phyloP scores from a whole-genome alignment of 2,797 vertebrate species.

The Kryptolebias ocellatus region DNA sequence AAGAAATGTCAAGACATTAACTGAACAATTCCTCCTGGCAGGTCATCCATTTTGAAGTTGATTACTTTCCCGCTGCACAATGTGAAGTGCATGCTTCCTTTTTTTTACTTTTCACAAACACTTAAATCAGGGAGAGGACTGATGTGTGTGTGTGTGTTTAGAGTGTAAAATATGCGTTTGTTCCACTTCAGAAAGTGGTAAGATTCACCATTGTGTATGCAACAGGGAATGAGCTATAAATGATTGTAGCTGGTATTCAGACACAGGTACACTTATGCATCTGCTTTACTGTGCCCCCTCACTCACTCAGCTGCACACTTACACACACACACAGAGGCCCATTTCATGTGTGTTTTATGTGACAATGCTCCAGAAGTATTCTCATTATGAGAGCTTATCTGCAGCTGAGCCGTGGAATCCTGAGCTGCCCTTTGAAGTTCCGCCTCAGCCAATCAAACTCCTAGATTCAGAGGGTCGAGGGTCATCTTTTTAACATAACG shows the following conservation, averaged over 20 bases:
- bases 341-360: constrained; percentile 48
- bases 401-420: constrained; percentile 64
- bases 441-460: constrained; percentile 59
- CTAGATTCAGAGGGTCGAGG: constrained; percentile 60
- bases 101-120: constrained; percentile 1
- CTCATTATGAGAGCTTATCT: constrained; percentile 77
- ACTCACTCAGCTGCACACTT: constrained; percentile 32
- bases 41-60: constrained; percentile 21
- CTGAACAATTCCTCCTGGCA: constrained; percentile 6
- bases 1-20: background rate
- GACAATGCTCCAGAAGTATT: constrained; percentile 68
- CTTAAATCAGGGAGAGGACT: background rate
- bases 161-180: constrained; percentile 16
- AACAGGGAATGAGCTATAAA: constrained; percentile 27
- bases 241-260: constrained; percentile 31
- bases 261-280: constrained; percentile 31
- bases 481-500: constrained; percentile 71
- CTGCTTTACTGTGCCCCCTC: constrained; percentile 25
- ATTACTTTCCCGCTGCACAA: constrained; percentile 6
- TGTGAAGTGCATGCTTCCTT: constrained; percentile 1
- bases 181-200: background rate
- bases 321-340: constrained; percentile 27
- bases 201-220: constrained; percentile 2
- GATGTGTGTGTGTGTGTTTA: constrained; percentile 23
- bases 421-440: constrained; percentile 75